These are phyloP conservation scores for Oophaga pumilio DNA, from an alignment of 2,113 vertebrate species.

Conservation along the genomic window DNA sequence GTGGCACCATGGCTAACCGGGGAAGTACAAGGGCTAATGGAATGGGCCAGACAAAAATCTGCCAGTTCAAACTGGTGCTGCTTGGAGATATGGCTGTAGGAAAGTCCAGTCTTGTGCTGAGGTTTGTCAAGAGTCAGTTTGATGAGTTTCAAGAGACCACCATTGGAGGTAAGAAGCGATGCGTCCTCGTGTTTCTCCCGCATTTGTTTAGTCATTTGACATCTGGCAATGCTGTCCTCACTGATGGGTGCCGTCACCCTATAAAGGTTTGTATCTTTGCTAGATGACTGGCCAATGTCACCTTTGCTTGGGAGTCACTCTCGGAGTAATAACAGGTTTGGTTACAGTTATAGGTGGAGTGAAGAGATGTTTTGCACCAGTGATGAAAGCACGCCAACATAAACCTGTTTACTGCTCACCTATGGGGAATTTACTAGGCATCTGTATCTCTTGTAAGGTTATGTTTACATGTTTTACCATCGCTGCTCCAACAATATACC, in stretches of 20 bases:
- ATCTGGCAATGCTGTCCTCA: too few relatives aligned
- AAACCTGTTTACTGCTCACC: neutral
- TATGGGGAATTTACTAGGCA: neutral
- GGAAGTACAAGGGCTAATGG: conserved; percentile 74
- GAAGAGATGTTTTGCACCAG: neutral
- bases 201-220: too few relatives aligned
- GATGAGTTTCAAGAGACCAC: conserved; percentile 85
- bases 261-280: neutral
- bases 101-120: conserved; percentile 83
- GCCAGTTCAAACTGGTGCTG: conserved; percentile 84
- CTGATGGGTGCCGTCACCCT: neutral
- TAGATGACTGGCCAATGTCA: neutral
- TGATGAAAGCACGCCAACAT: neutral
- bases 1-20: conserved; percentile 73
- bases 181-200: neutral
- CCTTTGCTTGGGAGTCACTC: neutral
- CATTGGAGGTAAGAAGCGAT: conserved; percentile 75
- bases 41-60: conserved; percentile 81
- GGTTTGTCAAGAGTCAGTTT: conserved; percentile 84
- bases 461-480: neutral
- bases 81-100: conserved; percentile 84
- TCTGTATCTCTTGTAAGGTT: neutral
- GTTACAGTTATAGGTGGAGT: neutral
- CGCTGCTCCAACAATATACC: neutral
- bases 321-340: neutral